These are phyloP conservation scores for Dysidea cf. avara DNA, from an alignment of 37 sponge, comb jelly and placozoan species.

Conservation along the genomic window DNA sequence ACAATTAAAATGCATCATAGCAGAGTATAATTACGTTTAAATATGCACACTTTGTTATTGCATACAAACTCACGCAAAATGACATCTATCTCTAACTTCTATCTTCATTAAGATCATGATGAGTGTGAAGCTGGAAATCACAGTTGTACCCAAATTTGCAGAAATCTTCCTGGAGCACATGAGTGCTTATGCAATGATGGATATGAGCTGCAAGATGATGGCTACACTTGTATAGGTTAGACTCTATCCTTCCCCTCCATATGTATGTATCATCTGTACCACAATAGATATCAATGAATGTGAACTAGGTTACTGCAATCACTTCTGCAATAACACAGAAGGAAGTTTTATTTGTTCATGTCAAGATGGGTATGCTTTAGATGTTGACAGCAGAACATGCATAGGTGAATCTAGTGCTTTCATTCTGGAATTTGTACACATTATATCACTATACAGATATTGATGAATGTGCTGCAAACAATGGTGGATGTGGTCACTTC, in stretches of 20 bases:
- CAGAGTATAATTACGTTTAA: too few relatives aligned
- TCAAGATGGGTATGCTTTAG: neutral
- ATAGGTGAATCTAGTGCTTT: neutral
- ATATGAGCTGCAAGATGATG: constrained; percentile 12
- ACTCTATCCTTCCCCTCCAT: neutral
- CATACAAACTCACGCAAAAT: too few relatives aligned
- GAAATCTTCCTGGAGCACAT: constrained; percentile 50
- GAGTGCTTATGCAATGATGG: constrained; percentile 43
- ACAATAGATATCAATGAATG: too few relatives aligned
- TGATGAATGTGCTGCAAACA: neutral
- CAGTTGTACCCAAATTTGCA: constrained; percentile 41
- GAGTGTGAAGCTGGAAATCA: constrained; percentile 35
- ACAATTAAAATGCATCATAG: too few relatives aligned
- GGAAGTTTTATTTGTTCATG: constrained; percentile 8
- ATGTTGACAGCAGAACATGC: neutral
- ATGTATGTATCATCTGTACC: too few relatives aligned
- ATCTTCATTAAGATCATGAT: constrained; percentile 55
- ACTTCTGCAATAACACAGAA: neutral
- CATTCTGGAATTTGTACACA: neutral
- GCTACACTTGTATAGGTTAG: constrained; percentile 17
- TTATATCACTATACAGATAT: neutral
- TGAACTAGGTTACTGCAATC: neutral
- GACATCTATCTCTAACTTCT: too few relatives aligned
- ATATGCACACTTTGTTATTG: too few relatives aligned
- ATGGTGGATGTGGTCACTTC: constrained; percentile 3